phyloP scores from a whole-genome alignment of 2,113 vertebrate species.

The Leptobrachium ailaonicum region DNA sequence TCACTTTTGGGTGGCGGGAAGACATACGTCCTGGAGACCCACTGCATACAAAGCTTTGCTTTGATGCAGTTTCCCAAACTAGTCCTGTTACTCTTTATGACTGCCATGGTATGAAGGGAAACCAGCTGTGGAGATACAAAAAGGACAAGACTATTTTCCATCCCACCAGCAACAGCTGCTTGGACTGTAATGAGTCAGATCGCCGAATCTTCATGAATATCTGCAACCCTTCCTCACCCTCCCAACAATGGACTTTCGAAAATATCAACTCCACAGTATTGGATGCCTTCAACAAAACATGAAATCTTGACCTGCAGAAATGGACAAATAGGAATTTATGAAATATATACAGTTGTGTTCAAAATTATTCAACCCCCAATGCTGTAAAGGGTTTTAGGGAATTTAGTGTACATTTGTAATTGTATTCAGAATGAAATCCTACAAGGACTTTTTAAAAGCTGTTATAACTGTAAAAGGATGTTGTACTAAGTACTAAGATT shows the following conservation, averaged over 20 bases:
- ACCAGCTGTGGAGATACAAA: slow-evolving; percentile 94
- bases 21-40: slow-evolving; percentile 93
- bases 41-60: slow-evolving; percentile 90
- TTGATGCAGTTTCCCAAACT: slow-evolving; percentile 88
- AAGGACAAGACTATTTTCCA: slow-evolving; percentile 83
- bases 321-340: slow-evolving; percentile 54
- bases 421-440: too few relatives aligned
- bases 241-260: slow-evolving; percentile 86
- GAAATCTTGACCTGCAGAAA: slow-evolving; percentile 47
- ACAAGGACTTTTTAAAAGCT: too few relatives aligned
- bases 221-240: slow-evolving; percentile 73
- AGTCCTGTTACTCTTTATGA: slow-evolving; percentile 92
- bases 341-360: too few relatives aligned
- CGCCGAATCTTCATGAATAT: slow-evolving; percentile 80
- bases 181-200: slow-evolving; percentile 76
- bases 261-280: slow-evolving; percentile 79
- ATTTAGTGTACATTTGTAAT: too few relatives aligned
- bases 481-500: too few relatives aligned
- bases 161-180: slow-evolving; percentile 81
- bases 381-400: too few relatives aligned
- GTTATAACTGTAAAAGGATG: too few relatives aligned
- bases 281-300: slow-evolving; percentile 76
- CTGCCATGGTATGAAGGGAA: slow-evolving; percentile 96
- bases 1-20: slow-evolving; percentile 95
- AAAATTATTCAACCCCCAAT: too few relatives aligned